Evolutionary conservation across 2,888 invertebrate genomes (phyloP).

Genomic region (Drosophila nigricruria): DNA sequence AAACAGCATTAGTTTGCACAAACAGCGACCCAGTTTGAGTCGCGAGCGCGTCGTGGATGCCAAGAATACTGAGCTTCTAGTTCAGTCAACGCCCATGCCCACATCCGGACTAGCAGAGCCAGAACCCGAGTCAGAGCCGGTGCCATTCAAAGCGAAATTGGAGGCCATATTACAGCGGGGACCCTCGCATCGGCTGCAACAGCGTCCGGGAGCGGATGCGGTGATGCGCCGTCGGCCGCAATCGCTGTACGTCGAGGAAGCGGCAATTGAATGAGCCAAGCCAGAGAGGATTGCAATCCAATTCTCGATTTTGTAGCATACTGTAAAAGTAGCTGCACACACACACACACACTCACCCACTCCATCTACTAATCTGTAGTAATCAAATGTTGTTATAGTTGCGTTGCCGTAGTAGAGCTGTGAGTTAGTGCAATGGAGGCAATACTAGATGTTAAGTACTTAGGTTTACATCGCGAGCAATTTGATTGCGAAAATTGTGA

Average conservation of each 20-base stretch:
- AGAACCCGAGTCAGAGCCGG: slow-evolving; percentile 47
- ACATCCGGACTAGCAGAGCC: slow-evolving; percentile 22
- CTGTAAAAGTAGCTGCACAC: slow-evolving; percentile 35
- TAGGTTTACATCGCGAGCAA: slow-evolving; percentile 22
- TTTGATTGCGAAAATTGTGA: slow-evolving; percentile 47
- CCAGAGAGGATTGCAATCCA: slow-evolving; percentile 28
- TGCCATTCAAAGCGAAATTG: slow-evolving; percentile 82
- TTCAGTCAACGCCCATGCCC: slow-evolving; percentile 23
- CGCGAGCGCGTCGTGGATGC: slow-evolving; percentile 57
- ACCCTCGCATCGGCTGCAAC: slow-evolving; percentile 76
- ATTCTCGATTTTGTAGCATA: slow-evolving; percentile 47
- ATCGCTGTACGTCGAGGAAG: slow-evolving; percentile 61
- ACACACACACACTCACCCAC: background rate
- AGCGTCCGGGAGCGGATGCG: slow-evolving; percentile 63
- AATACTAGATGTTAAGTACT: slow-evolving; percentile 68
- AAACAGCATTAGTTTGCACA: slow-evolving; percentile 71
- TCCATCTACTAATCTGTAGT: slow-evolving; percentile 37
- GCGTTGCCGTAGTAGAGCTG: too few relatives aligned
- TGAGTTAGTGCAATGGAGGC: slow-evolving; percentile 54
- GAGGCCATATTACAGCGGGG: slow-evolving; percentile 82
- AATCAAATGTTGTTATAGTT: slow-evolving; percentile 65
- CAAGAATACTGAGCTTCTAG: slow-evolving; percentile 38
- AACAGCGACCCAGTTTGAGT: slow-evolving; percentile 75
- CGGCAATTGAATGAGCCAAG: slow-evolving; percentile 54
- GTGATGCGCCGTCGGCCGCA: slow-evolving; percentile 69